phyloP scores from a whole-genome alignment of 2,888 invertebrate species.

The Hylaea fasciaria region DNA sequence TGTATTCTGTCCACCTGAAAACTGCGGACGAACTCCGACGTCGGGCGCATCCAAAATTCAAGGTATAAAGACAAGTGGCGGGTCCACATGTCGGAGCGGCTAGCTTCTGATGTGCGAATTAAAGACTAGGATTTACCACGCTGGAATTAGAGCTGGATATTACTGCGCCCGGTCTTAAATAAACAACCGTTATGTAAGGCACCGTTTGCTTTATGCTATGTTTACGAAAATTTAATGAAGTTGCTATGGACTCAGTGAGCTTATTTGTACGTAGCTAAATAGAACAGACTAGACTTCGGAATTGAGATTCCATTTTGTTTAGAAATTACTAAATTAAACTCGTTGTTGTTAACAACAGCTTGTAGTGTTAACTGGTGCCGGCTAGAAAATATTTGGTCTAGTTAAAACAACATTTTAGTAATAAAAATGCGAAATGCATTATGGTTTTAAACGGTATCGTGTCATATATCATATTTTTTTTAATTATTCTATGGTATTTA shows the following conservation, averaged over 20 bases:
- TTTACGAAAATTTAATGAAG: constrained; percentile 54
- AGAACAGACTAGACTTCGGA: background rate
- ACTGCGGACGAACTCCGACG: constrained; percentile 67
- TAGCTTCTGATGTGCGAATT: constrained; percentile 58
- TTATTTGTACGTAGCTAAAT: background rate
- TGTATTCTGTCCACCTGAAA: constrained; percentile 68
- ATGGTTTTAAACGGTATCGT: no score
- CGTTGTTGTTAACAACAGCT: no score
- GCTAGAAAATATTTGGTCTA: no score
- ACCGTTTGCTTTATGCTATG: constrained; percentile 43
- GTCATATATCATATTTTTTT: no score
- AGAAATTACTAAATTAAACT: background rate
- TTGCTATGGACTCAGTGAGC: constrained; percentile 39
- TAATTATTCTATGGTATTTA: no score
- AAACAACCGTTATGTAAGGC: constrained; percentile 44
- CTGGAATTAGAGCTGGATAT: constrained; percentile 60
- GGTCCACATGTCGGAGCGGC: constrained; percentile 62
- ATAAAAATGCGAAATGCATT: no score
- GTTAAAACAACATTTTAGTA: no score
- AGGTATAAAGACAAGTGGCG: constrained; percentile 66
- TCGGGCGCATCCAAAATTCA: constrained; percentile 71
- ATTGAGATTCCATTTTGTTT: background rate
- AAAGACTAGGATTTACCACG: constrained; percentile 57
- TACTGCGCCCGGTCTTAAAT: constrained; percentile 55
- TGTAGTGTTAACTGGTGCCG: no score